Conservation (phyloP, 2,113 vertebrate genomes). For the Gobio gobio region DNA sequence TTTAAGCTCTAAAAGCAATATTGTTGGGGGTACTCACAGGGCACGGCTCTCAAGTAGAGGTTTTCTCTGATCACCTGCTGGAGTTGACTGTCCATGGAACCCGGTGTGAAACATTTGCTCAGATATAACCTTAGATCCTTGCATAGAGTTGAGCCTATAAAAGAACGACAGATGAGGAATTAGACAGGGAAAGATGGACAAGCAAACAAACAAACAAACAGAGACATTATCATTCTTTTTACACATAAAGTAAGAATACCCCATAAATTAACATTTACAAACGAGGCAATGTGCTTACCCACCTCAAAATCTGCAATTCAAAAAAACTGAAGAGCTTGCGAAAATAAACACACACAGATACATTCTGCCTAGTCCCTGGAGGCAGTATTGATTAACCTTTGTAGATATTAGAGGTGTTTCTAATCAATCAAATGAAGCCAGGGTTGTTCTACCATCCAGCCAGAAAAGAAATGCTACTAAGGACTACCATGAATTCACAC, state of each 20-base stretch:
- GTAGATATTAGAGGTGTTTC: conserved; percentile 45
- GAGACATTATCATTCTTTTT: not conserved
- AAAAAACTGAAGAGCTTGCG: conserved; percentile 32
- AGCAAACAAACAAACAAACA: not conserved
- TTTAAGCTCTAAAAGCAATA: not conserved
- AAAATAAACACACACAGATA: conserved; percentile 27
- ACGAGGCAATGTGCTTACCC: conserved; percentile 21
- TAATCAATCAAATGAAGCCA: conserved; percentile 49
- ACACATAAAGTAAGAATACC: conserved; percentile 14
- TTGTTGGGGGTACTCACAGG: conserved; percentile 67
- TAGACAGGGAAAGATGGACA: not conserved
- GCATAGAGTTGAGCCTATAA: conserved; percentile 75
- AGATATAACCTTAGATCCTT: conserved; percentile 80
- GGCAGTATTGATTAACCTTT: conserved; percentile 54
- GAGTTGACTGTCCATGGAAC: conserved; percentile 78
- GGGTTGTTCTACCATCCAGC: not conserved
- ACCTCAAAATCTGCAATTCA: conserved; percentile 44
- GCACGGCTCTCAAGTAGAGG: conserved; percentile 79
- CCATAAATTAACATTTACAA: conserved; percentile 31
- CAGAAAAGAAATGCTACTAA: not conserved
- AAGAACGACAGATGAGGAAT: not conserved
- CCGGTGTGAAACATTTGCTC: conserved; percentile 81
- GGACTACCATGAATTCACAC: not conserved
- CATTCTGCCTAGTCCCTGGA: conserved; percentile 20
- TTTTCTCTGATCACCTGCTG: conserved; percentile 82